A percentile compares a stretch with the other conserved stretches of the same genome.
Evolutionary conservation across 2,888 invertebrate genomes (phyloP).

Genomic region (Cantharis rustica): DNA sequence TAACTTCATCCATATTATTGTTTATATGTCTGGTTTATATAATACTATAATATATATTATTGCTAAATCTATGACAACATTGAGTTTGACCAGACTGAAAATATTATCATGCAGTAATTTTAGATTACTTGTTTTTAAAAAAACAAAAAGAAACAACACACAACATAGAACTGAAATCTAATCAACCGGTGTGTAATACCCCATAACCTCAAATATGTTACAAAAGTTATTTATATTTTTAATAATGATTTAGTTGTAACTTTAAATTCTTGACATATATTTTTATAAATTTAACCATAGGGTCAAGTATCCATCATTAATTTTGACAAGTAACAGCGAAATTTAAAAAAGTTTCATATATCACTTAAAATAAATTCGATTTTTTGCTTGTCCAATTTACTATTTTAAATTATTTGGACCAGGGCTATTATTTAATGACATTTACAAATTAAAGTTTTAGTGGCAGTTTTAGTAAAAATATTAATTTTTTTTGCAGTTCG

Average conservation of each 20-base stretch:
- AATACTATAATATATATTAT: no score
- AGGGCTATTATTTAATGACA: neutral
- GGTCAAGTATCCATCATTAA: neutral
- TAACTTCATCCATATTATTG: neutral
- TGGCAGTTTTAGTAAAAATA: neutral
- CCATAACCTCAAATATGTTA: neutral
- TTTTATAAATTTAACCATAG: neutral
- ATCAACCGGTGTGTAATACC: neutral
- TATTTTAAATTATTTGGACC: neutral
- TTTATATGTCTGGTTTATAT: no score
- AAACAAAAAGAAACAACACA: no score
- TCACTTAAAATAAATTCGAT: neutral
- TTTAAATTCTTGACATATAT: neutral
- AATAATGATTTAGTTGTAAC: neutral
- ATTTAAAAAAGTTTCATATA: neutral
- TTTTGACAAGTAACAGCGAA: neutral
- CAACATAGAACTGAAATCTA: neutral
- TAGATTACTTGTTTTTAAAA: no score
- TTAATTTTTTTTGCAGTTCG: constrained; percentile 17
- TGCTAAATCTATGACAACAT: no score
- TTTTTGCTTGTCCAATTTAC: neutral
- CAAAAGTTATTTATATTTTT: neutral
- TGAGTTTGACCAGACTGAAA: no score
- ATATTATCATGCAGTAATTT: no score
- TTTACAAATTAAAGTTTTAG: neutral